Base-by-base conservation (phyloP, 2,113 vertebrate genomes). In the Lophochroa leadbeateri region DNA sequence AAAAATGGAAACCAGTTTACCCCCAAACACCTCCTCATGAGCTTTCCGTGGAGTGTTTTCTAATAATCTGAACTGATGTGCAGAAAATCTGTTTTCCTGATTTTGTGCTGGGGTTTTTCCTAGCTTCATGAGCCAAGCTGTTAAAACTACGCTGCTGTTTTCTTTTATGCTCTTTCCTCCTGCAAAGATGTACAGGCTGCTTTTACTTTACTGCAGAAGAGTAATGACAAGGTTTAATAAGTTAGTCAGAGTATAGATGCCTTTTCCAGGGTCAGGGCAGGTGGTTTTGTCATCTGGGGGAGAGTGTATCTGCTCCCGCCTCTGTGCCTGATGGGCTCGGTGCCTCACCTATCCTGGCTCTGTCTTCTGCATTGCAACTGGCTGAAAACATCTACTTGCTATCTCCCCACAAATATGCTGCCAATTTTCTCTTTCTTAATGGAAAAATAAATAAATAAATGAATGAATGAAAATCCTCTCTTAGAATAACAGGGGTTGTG, bases 261-360 rank as follows among this genome's bases (percentile, higher is more conserved):
- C 15, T 93, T 93, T 96, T 90, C 60, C 90, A 95, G 55, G 33
- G 68, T 27, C 18, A 35, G n/a, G 39, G 44, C 88, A 93, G 88
- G 85, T 75, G 93, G 41, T 94, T 94, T 96, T 93, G 58, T 77
- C 85, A 75, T 96, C 55, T 83, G 46, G 43, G 77, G 55, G 50
- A 82, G 70, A 0, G 3, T 46, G 19, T 74, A 88, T 88, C 86
- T 83, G n/a, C 41, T 78, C 27, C 55, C 67, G 60, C 15, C 31
- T 70, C 29, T 13, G 53, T 67, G 67, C 68, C 71, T 92, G 63
- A 64, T 63, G 86, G 78, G 47, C 67, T 63, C 23, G 69, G 49
- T 35, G 71, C 76, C 90, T 86, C 86, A 61, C 46, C 50, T 71
- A 63, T 63, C 29, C 61, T 82, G 63, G 47, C 69, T 79, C 82